Percentiles rank a stretch among this genome's conserved stretches.
Conservation (phyloP, 1,140 invertebrate species). For the Halictus rubicundus region DNA sequence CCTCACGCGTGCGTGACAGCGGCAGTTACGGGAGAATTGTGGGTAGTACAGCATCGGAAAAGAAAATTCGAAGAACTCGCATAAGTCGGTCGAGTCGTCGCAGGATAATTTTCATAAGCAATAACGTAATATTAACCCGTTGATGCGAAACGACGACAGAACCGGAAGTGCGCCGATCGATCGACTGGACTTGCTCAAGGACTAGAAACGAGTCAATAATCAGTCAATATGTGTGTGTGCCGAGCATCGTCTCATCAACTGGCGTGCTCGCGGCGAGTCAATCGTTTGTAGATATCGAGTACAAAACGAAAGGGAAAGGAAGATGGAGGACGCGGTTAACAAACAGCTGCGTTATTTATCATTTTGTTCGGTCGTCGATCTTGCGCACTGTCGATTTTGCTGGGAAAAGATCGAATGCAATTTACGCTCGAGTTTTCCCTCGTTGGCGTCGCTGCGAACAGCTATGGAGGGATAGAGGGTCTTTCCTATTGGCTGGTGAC, state of each 20-base stretch:
- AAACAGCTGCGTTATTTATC: not conserved
- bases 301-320: not conserved
- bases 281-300: slow-evolving; percentile 29
- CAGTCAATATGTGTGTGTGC: slow-evolving; percentile 52
- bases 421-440: no score
- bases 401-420: not conserved
- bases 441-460: no score
- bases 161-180: not conserved
- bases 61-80: no score
- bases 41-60: no score
- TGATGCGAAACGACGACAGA: not conserved
- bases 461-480: no score
- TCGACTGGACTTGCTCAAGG: slow-evolving; percentile 47
- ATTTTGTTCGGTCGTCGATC: slow-evolving; percentile 32
- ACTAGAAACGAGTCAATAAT: slow-evolving; percentile 55
- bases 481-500: no score
- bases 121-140: slow-evolving; percentile 27
- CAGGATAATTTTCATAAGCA: slow-evolving; percentile 29
- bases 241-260: no score
- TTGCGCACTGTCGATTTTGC: slow-evolving; percentile 24
- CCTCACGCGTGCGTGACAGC: no score
- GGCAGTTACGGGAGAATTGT: no score
- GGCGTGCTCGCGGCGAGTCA: slow-evolving; percentile 20
- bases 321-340: not conserved
- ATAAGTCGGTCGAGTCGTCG: not conserved